Base-by-base conservation (phyloP, 2,113 vertebrate genomes). In the Pithys albifrons region DNA sequence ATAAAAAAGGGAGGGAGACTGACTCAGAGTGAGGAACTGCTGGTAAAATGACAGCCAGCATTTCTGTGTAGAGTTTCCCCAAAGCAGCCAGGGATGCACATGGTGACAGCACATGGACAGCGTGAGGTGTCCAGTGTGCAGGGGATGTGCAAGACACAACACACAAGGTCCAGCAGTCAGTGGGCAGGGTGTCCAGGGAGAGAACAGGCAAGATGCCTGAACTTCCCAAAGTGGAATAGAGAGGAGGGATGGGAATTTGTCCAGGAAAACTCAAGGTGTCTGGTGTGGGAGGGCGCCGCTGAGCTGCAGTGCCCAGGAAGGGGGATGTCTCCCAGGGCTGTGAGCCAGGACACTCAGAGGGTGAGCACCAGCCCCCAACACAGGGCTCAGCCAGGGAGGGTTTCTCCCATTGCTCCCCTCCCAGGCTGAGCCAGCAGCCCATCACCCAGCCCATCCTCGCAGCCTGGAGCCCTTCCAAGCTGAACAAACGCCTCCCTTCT, bases 81-180 rank as follows among this genome's bases (percentile, higher is more conserved):
- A 13, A 4, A 62, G 55, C 49, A 85, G 41, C 7, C 54, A 31
- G 62, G n/a, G 71, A 54, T 12, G 24, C 1, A 0, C 2, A 0
- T 48, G 67, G 35, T 22, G 61, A 20, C 3, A 4, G 41, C 14
- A 14, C 1, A 8, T 6, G 7, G 7, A 22, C 20, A 15, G 61
- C 2, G 19, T 41, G 73, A 41, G 0, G 0, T 22, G 12, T 4
- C 27, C 19, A 3, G 23, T 3, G 10, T 1, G 5, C 11, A 4
- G 45, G 41, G 72, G 18, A 57, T 29, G 14, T 1, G 7, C 1
- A 3, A 16, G 12, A 66, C 1, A 5, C 39, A 14, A 2, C 18
- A 35, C 2, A 0, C 10, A 8, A 20, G 16, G 35, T 14, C 24
- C 35, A 19, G 23, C 22, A n/a, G 0, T 1, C 9, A 59, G 13